Percentiles rank a stretch among this genome's conserved stretches.
Evolutionary conservation across 1,140 invertebrate species (phyloP).

Genomic region (Helicoverpa armigera): DNA sequence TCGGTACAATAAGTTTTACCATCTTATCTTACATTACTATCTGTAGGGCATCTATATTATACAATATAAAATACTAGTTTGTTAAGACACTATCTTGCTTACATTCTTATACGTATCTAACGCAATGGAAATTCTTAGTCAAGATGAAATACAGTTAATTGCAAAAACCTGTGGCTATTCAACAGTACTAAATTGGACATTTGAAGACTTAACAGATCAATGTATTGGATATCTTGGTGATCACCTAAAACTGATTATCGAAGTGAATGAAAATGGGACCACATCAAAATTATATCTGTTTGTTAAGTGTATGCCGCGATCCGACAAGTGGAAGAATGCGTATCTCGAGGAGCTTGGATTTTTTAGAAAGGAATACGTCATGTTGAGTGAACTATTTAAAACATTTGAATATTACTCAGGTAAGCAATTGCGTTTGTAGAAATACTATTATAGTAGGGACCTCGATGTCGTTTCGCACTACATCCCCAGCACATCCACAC

Average conservation of each 20-base stretch:
- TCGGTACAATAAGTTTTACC: background rate
- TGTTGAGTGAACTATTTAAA: constrained; percentile 70
- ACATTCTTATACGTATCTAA: background rate
- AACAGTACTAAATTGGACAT: constrained; percentile 60
- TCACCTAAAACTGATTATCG: constrained; percentile 68
- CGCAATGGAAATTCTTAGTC: constrained; percentile 69
- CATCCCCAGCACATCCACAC: too few relatives aligned
- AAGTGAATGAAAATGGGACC: constrained; percentile 53
- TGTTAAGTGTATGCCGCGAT: constrained; percentile 74
- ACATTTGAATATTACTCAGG: constrained; percentile 66
- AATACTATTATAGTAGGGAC: background rate
- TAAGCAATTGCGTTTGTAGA: constrained; percentile 53
- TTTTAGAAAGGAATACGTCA: constrained; percentile 75
- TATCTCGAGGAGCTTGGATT: constrained; percentile 71
- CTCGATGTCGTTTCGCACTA: too few relatives aligned
- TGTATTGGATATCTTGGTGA: constrained; percentile 75
- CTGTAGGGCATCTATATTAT: background rate
- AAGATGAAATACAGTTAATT: constrained; percentile 67
- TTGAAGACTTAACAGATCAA: constrained; percentile 64
- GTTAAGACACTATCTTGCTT: background rate
- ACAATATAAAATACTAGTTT: background rate
- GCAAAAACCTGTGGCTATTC: constrained; percentile 59
- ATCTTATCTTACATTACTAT: constrained; percentile 1
- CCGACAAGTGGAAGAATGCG: constrained; percentile 66
- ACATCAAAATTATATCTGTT: constrained; percentile 61